Evolutionary conservation across 2,888 invertebrate species (phyloP), one percentile per base, ranked within the genome.

Genomic region (Trichopoda pennipes): DNA sequence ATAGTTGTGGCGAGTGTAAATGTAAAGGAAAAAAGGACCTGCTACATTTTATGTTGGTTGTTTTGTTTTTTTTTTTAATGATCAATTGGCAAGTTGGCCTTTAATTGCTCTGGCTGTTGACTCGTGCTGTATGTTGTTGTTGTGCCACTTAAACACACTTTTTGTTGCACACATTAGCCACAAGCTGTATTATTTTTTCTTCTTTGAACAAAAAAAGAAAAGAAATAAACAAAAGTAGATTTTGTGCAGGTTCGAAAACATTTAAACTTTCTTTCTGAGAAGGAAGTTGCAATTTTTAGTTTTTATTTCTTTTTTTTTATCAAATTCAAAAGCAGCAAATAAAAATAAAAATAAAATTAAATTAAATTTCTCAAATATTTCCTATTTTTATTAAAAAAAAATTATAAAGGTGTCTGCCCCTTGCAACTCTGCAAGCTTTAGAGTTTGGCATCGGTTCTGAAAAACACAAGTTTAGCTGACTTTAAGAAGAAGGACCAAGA

Each of bases 41-140:
- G 77, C 77, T 74, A 51, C 42, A 77, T 63, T 73, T 64, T 17
- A 44, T 68, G 28, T 63, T 47, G 42, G 35, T 70, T 61, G 55
- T 47, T 1, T 61, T 56, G 21, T 32, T 9, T 23, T 38, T n/a
- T 23, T 56, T 55, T 42, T 7, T 32, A 28, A 32, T 61, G 66
- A 78, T 72, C 70, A 82, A 75, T 76, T 82, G 61, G 72, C 79
- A 79, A 68, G 51, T 66, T 82, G 75, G 75, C 17, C 66, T 82
- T 82, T 82, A 82, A 82, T 82, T 79, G 75, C 68, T 60, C 58
- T 70, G 55, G 61, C 78, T 75, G 66, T 82, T 82, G 79, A 79
- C 82, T 82, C 82, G 82, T 82, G 82, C 82, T 76, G 61, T 49
- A 68, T 61, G 55, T 80, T 80, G 21, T 49, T 61, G 68, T 74